Conservation (phyloP, 2,113 vertebrate genomes). For the Tamias sibiricus region DNA sequence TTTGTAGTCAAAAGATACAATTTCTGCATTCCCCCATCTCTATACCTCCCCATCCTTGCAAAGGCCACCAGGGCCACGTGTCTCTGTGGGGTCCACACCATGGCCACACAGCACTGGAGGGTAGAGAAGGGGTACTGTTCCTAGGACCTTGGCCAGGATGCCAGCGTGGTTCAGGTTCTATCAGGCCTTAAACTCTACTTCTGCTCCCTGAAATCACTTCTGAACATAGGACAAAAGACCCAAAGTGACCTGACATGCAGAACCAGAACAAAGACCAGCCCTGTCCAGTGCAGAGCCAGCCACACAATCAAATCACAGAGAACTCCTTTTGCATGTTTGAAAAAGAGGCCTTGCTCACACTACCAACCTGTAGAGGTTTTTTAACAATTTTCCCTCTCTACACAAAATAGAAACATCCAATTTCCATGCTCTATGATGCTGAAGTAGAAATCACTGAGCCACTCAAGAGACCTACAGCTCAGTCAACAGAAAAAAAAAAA, state of each 20-base stretch:
- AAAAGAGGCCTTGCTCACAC: not conserved
- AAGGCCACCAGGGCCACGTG: not conserved
- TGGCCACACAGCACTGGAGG: not conserved
- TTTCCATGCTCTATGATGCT: not conserved
- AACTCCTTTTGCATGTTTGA: not conserved
- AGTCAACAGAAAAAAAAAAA: not conserved
- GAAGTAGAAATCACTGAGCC: not conserved
- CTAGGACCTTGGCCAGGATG: not conserved
- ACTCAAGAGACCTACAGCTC: not conserved
- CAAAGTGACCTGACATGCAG: not conserved
- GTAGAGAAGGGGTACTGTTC: not conserved
- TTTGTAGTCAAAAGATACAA: not conserved
- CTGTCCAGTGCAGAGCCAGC: not conserved
- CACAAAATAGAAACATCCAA: not conserved
- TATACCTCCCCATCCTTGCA: fast-evolving
- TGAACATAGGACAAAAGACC: not conserved
- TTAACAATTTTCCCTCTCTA: not conserved
- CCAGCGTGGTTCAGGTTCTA: not conserved
- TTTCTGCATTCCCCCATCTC: not conserved
- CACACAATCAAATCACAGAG: not conserved
- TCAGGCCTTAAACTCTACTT: not conserved
- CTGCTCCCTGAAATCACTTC: not conserved
- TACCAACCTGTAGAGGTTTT: not conserved
- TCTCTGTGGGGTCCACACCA: not conserved
- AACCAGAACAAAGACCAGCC: not conserved